phyloP scores from a whole-genome alignment of 2,888 invertebrate species.

The Diploptera punctata region DNA sequence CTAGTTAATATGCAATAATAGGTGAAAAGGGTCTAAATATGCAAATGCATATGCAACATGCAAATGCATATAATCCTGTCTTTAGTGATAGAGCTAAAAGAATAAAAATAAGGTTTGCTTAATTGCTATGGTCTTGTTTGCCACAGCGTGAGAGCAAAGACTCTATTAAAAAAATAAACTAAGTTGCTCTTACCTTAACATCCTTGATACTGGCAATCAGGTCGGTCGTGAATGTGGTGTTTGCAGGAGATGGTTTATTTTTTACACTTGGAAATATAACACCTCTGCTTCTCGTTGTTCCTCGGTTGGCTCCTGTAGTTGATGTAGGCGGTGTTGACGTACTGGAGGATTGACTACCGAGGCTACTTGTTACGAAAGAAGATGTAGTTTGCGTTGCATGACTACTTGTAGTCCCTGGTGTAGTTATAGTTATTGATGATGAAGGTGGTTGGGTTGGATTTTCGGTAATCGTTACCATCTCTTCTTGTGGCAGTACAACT shows the following conservation, averaged over 20 bases:
- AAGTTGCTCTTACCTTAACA: conserved; percentile 85
- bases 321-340: conserved; percentile 45
- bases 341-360: conserved; percentile 46
- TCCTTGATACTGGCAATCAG: conserved; percentile 75
- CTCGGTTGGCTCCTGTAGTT: conserved; percentile 44
- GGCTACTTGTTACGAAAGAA: conserved; percentile 36
- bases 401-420: conserved; percentile 55
- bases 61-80: too few species aligned
- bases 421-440: conserved; percentile 46
- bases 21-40: too few species aligned
- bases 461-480: conserved; percentile 15
- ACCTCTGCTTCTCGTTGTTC: conserved; percentile 71
- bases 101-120: too few species aligned
- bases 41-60: too few species aligned
- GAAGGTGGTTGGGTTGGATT: conserved; percentile 35
- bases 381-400: conserved; percentile 48
- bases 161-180: too few species aligned
- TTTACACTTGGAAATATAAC: conserved; percentile 92
- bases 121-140: too few species aligned
- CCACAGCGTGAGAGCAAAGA: too few species aligned
- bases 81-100: too few species aligned
- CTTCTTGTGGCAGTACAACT: conserved; percentile 28
- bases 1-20: too few species aligned
- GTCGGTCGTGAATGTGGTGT: conserved; percentile 83
- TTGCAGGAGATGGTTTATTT: conserved; percentile 85